phyloP scores from a whole-genome alignment of 2,113 vertebrate genomes.

The Myocastor coypus region DNA sequence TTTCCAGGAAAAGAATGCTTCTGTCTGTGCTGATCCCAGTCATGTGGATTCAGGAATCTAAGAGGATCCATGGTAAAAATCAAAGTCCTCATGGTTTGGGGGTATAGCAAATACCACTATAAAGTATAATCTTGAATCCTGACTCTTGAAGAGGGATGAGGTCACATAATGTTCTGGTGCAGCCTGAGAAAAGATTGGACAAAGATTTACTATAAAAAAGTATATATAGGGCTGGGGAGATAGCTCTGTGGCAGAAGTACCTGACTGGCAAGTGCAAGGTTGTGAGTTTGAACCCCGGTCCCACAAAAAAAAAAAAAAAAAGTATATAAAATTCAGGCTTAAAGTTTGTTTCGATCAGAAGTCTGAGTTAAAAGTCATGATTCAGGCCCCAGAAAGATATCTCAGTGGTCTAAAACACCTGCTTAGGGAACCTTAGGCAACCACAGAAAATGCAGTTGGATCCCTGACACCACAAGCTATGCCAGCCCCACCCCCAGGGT shows the following conservation, averaged over 20 bases:
- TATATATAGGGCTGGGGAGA: no score
- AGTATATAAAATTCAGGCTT: background rate
- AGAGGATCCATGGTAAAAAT: background rate
- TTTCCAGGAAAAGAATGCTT: background rate
- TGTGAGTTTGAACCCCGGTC: no score
- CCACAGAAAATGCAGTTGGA: no score
- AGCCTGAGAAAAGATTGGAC: background rate
- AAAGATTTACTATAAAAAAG: background rate
- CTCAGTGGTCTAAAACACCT: no score
- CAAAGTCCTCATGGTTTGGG: background rate
- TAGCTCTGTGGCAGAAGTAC: no score
- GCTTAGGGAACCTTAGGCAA: no score
- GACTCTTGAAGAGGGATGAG: background rate
- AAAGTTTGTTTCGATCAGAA: background rate
- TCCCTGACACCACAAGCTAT: no score
- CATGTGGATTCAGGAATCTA: background rate
- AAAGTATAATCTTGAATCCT: background rate
- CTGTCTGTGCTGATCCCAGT: background rate
- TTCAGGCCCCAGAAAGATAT: background rate
- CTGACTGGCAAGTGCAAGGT: no score
- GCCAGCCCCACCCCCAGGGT: no score
- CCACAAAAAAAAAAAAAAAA: background rate
- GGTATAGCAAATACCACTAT: background rate
- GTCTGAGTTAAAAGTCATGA: background rate
- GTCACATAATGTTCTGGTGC: background rate